Evolutionary conservation across 2,113 vertebrate genomes (phyloP), one percentile per base, ranked within the genome.

Genomic region (Corythaixoides concolor): DNA sequence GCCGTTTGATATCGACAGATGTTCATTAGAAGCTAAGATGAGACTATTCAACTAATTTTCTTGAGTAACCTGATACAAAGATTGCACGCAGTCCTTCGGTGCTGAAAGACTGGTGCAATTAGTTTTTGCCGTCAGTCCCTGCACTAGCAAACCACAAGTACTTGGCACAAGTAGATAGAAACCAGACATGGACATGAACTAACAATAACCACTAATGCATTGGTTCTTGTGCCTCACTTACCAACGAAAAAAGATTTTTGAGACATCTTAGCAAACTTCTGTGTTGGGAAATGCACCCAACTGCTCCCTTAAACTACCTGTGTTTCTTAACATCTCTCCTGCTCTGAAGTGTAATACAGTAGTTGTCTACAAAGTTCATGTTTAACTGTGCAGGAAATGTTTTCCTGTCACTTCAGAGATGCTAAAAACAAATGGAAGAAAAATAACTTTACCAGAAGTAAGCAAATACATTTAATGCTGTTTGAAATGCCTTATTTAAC

Each of bases 101-200:
- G 68, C 68, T 90, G 90, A 94, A 81, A 81, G 92, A 76, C 69
- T 73, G 55, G 32, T 74, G 78, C 56, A 77, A 15, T 95, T 96
- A 90, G 72, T 88, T 86, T 88, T 87, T 89, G 63, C 17, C 2
- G 3, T 83, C 63, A 58, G 72, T 77, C 55, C 59, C 43, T 56
- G 45, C 82, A 79, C 74, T 63, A 62, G 66, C 64, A 83, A 95
- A 92, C 75, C 79, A 70, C 37, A 85, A 90, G 47, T 67, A 59
- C 72, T 85, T 89, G 83, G 68, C 9, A 33, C 7, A 76, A 93
- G 37, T 63, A 92, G 50, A 27, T n/a, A 12, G 62, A 88, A 88
- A 52, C 55, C 62, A 96, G 52, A 24, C 24, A 2, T 22, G 18
- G 24, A 23, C 15, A 1, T 55, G 53, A 85, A 28, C 45, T 94